Base-by-base conservation (phyloP, 2,888 invertebrate species). In the Syrphus vitripennis region DNA sequence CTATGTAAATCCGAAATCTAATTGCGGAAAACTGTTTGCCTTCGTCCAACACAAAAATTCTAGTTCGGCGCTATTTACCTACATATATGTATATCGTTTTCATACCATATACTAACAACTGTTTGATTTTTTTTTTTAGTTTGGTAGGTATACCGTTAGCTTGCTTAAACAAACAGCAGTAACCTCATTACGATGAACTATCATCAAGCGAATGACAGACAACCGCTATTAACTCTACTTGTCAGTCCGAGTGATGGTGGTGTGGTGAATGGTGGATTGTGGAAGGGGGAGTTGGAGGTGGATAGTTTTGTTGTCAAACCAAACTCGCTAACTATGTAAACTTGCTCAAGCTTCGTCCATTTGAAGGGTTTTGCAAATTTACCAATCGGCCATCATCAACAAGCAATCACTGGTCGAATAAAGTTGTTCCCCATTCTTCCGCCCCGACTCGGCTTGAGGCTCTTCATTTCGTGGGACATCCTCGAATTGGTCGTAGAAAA, bases 321-420 rank as follows among this genome's bases (percentile, higher is more conserved):
- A 74, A 82, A 82, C 86, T 67, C 50, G 67, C 67, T 74, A 29
- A 78, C 86, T 86, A 69, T 82, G 82, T 42, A 86, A 86, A 86
- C 82, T 77, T 57, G 37, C 34, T 57, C 50, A 81, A 74, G 63
- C 69, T 70, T 69, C 42, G 72, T 78, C 63, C 77, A 74, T 70
- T 50, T 86, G 82, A 77, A 86, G 86, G 69, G 86, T 31, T 86
- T 82, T 82, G 86, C 74, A 86, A 86, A 86, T 86, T 86, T 86
- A 82, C 86, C 86, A 74, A 82, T 82, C 86, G 82, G 42, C 77
- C 86, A 76, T 84, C 80, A 80, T 84, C 80, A 77, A 71, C 84
- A 84, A 84, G 76, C 65, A 76, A 72, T 61, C 80, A 65, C 81
- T 57, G 61, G 70, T 77, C 70, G 45, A 77, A 77, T 53, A 48